Conservation (phyloP, 2,797 vertebrate genomes). For the Sebastes cheni region DNA sequence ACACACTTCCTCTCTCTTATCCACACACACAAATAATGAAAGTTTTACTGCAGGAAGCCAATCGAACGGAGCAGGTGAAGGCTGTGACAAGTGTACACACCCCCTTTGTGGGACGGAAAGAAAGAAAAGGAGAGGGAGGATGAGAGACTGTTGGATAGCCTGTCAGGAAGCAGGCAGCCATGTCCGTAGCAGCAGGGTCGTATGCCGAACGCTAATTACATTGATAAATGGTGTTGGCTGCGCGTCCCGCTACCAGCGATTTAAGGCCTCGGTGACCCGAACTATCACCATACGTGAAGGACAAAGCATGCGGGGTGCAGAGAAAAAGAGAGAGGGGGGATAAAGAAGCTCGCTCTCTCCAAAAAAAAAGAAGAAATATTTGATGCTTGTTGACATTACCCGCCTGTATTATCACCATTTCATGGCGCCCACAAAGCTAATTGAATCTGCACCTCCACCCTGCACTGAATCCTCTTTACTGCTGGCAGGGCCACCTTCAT, state of each 20-base stretch:
- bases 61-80: slow-evolving; percentile 33
- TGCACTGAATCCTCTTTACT: slow-evolving; percentile 60
- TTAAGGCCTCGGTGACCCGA: slow-evolving; percentile 75
- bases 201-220: slow-evolving; percentile 82
- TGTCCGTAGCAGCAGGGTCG: slow-evolving; percentile 76
- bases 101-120: slow-evolving; percentile 16
- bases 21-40: slow-evolving; percentile 19
- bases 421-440: slow-evolving; percentile 58
- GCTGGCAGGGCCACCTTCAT: slow-evolving; percentile 51
- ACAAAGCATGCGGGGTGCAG: slow-evolving; percentile 56
- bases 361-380: slow-evolving; percentile 12
- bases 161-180: slow-evolving; percentile 75
- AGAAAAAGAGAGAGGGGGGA: slow-evolving; percentile 3
- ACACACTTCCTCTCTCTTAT: not conserved
- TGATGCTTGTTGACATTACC: slow-evolving; percentile 68
- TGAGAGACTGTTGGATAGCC: slow-evolving; percentile 56
- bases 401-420: slow-evolving; percentile 64
- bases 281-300: slow-evolving; percentile 67
- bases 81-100: slow-evolving; percentile 35
- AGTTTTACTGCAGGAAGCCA: slow-evolving; percentile 31
- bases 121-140: slow-evolving; percentile 21
- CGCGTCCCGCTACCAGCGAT: slow-evolving; percentile 64
- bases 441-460: slow-evolving; percentile 63
- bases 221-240: slow-evolving; percentile 79
- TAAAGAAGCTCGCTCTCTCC: not conserved